Evolutionary conservation across 2,113 vertebrate genomes (phyloP).

Genomic region (Pontoporia blainvillei): DNA sequence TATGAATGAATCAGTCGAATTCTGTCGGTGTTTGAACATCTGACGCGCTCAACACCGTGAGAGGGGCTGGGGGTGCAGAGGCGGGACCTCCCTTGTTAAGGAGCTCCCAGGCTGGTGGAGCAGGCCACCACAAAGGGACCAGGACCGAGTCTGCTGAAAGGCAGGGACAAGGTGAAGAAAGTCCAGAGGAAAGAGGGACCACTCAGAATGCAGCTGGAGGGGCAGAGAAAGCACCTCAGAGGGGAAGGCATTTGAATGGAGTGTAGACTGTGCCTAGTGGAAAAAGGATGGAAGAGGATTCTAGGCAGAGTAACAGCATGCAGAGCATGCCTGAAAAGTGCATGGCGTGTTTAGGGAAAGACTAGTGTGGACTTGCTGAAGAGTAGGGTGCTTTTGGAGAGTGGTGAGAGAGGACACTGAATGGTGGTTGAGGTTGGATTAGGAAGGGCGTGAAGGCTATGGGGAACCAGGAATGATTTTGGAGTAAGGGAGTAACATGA

Average conservation of each 20-base stretch:
- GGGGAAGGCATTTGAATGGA: not conserved
- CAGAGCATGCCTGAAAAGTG: not conserved
- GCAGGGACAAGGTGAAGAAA: not conserved
- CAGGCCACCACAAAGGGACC: not conserved
- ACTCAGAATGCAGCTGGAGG: not conserved
- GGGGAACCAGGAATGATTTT: not conserved
- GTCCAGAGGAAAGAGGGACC: not conserved
- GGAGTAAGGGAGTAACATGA: not conserved
- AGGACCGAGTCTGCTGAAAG: not conserved
- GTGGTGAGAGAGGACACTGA: fast-evolving
- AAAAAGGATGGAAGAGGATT: not conserved
- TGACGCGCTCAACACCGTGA: fast-evolving
- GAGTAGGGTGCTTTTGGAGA: not conserved
- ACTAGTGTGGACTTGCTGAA: not conserved
- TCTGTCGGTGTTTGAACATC: not conserved
- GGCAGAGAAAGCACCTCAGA: not conserved
- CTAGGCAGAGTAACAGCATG: not conserved
- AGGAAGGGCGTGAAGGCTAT: not conserved
- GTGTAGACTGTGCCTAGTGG: not conserved
- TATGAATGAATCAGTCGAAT: not conserved
- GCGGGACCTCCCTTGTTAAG: not conserved
- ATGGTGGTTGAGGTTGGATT: too few species aligned
- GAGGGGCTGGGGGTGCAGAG: not conserved
- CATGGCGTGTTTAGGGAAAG: not conserved
- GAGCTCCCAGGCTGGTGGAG: not conserved